Conservation (phyloP, 1,140 invertebrate genomes). For the Cydia amplana region DNA sequence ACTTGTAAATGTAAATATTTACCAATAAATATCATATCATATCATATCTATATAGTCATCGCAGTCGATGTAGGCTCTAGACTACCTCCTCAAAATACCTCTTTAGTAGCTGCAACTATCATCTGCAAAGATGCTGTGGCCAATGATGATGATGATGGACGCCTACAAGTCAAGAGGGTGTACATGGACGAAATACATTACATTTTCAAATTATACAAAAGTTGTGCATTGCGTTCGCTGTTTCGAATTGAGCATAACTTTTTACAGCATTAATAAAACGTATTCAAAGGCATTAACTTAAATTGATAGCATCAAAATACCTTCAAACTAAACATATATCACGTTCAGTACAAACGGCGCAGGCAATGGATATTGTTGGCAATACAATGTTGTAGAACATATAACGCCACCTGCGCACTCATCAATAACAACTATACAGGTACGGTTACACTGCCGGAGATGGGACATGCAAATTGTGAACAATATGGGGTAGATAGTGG, state of each 20-base stretch:
- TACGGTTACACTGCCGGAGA: constrained; percentile 1
- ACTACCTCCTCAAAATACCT: too few species aligned
- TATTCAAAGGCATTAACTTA: background rate
- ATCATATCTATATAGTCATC: too few species aligned
- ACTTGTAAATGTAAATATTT: too few species aligned
- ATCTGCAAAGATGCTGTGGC: too few species aligned
- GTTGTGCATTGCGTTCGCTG: background rate
- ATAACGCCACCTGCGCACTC: background rate
- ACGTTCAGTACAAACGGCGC: background rate
- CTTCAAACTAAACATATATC: constrained; percentile 12
- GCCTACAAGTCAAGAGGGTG: too few species aligned
- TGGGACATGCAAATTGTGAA: background rate
- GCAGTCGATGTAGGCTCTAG: too few species aligned
- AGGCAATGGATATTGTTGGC: constrained; percentile 4
- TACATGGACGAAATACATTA: too few species aligned
- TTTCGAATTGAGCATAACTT: background rate
- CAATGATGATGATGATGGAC: too few species aligned
- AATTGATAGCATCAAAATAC: constrained; percentile 3
- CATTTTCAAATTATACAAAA: too few species aligned
- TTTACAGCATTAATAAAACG: background rate
- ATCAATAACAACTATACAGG: constrained; percentile 8
- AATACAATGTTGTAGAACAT: constrained; percentile 16
- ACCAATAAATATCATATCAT: too few species aligned
- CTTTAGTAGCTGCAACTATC: too few species aligned
- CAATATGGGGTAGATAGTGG: background rate